Evolutionary conservation across 2,797 vertebrate genomes (phyloP).

Genomic region (Rhinichthys osculus): DNA sequence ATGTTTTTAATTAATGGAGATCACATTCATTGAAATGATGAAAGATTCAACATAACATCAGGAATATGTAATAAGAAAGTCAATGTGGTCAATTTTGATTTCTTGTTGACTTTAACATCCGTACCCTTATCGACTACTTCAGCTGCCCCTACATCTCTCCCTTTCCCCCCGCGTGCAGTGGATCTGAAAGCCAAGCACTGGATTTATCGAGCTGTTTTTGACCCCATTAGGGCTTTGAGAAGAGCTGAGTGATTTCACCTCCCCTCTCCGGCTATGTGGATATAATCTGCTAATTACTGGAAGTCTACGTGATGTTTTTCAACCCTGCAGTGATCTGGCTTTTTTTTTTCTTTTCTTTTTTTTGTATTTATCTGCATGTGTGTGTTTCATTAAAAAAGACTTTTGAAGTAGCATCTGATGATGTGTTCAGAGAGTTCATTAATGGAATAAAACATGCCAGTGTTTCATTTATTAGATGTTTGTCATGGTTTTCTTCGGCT

Average conservation of each 20-base stretch:
- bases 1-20: not conserved
- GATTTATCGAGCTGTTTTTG: conserved; percentile 23
- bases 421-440: conserved; percentile 29
- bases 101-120: conserved; percentile 21
- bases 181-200: conserved; percentile 25
- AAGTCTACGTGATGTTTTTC: conserved; percentile 44
- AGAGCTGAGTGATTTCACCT: conserved; percentile 29
- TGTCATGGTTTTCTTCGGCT: conserved; percentile 40
- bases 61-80: not conserved
- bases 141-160: not conserved
- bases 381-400: conserved; percentile 34
- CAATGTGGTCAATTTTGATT: conserved; percentile 7
- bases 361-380: not conserved
- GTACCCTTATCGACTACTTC: not conserved
- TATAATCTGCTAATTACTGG: conserved; percentile 52
- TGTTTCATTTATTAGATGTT: conserved; percentile 41
- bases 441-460: conserved; percentile 44
- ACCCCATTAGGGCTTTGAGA: conserved; percentile 27
- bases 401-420: conserved; percentile 4
- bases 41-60: not conserved
- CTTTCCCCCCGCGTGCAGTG: not conserved
- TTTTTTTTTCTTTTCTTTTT: conserved; percentile 13
- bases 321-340: conserved; percentile 29
- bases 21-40: not conserved
- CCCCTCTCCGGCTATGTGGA: conserved; percentile 41